Base-by-base conservation (phyloP, 2,888 invertebrate genomes). In the Aradus depressus region DNA sequence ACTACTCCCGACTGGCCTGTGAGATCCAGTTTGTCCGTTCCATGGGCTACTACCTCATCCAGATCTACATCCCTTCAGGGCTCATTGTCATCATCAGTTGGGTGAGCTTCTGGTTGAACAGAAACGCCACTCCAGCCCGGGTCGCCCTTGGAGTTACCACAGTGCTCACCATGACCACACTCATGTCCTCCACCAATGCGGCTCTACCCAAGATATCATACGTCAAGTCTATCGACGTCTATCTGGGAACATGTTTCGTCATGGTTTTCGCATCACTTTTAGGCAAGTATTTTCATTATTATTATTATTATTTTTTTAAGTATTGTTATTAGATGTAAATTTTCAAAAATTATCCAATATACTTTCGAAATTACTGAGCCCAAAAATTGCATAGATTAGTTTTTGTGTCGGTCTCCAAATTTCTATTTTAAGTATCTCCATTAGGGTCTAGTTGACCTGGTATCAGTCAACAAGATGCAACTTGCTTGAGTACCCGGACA, bases 1-100 rank as follows among this genome's bases (percentile, higher is more conserved):
- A 92, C 75, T 95, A 93, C 75, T 92, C 91, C 66, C 83, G 93
- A 67, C 75, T 95, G 78, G 88, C 89, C 64, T 92, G 91, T 75
- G 90, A 90, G 74, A 92, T 93, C 72, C 90, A 92, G 73, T 92
- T 95, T 74, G 91, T 91, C 64, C 83, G 95, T 63, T 92, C 92
- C 67, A 92, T 95, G 90, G 95, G 95, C 68, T 95, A 95, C 79
- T 95, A 95, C 77, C 79, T 93, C 67, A 95, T 95, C 75, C 93
- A 93, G 77, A 93, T 93, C 74, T 93, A 93, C 77, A 91, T 93
- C 75, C 93, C 93, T 67, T 92, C 92, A 72, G 88, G 90, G 70
- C 80, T 93, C 71, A 92, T 92, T 73, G 92, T 92, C 70, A 90
- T 92, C 72, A 92, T 92, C 76, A 91, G 90, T 66, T 92, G 92